These are phyloP conservation scores for Ceriagrion tenellum DNA, from an alignment of 2,888 invertebrate species.

Conservation along the genomic window DNA sequence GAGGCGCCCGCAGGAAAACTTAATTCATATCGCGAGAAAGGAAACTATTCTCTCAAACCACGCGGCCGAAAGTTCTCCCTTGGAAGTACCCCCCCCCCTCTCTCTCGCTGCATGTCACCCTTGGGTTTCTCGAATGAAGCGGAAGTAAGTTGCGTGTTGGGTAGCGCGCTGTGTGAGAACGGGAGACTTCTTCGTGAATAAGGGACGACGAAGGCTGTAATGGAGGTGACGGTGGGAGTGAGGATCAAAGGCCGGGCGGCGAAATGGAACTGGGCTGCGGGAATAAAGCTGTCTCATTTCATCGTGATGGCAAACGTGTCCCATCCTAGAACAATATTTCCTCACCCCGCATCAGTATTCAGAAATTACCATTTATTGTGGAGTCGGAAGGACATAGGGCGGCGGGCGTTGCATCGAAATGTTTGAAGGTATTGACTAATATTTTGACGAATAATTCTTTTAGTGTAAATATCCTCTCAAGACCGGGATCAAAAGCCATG, in stretches of 20 bases:
- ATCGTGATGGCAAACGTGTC: not conserved
- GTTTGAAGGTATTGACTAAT: too few relatives aligned
- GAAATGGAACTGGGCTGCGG: not conserved
- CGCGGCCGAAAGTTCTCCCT: not conserved
- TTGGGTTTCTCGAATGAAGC: constrained; percentile 36
- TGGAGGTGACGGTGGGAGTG: not conserved
- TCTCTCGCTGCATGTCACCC: constrained; percentile 35
- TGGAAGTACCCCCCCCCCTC: not conserved
- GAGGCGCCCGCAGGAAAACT: constrained; percentile 25
- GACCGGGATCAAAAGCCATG: too few relatives aligned
- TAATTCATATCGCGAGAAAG: constrained; percentile 37
- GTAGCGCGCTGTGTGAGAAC: not conserved
- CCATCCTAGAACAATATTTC: not conserved
- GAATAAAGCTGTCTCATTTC: too few relatives aligned
- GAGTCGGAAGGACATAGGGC: too few relatives aligned
- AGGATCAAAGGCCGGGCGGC: not conserved
- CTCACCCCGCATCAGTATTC: too few relatives aligned
- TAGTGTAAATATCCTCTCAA: too few relatives aligned
- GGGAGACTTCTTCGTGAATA: not conserved
- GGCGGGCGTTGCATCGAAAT: too few relatives aligned
- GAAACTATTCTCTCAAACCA: not conserved
- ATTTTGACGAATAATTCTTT: too few relatives aligned
- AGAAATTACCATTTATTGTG: too few relatives aligned
- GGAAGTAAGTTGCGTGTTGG: constrained; percentile 49
- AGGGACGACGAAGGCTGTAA: not conserved